A percentile compares a stretch with the other conserved stretches of the same genome.
phyloP scores from a whole-genome alignment of 2,113 vertebrate genomes.

The Sus scrofa region DNA sequence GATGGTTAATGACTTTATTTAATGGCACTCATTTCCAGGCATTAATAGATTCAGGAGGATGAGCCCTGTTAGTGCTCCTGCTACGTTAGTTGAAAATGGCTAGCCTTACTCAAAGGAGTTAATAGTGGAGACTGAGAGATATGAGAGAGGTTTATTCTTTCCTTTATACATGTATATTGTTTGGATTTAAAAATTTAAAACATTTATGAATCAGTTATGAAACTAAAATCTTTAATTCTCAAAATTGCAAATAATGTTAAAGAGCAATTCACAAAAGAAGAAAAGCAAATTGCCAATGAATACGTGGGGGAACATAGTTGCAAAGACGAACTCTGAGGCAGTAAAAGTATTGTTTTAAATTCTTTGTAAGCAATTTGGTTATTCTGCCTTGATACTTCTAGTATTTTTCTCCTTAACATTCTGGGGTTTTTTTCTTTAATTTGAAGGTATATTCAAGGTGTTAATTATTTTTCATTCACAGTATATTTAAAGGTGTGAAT shows the following conservation, averaged over 20 bases:
- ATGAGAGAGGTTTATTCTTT: not conserved
- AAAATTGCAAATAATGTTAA: not conserved
- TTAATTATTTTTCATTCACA: not conserved
- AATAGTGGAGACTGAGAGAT: not conserved
- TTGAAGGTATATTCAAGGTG: not conserved
- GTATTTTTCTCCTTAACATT: not conserved
- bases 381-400: not conserved
- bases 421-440: not conserved
- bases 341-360: not conserved
- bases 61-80: not conserved
- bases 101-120: not conserved
- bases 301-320: not conserved
- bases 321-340: not conserved
- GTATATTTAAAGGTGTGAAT: not conserved
- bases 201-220: not conserved
- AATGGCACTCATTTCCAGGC: not conserved
- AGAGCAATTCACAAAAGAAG: not conserved
- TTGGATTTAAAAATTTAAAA: constrained; percentile 25
- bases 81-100: not conserved
- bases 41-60: not conserved
- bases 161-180: not conserved
- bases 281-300: not conserved
- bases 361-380: not conserved
- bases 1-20: not conserved
- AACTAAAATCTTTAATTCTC: not conserved